Conservation (phyloP, 2,888 invertebrate genomes). For the Tolmerus cingulatus region DNA sequence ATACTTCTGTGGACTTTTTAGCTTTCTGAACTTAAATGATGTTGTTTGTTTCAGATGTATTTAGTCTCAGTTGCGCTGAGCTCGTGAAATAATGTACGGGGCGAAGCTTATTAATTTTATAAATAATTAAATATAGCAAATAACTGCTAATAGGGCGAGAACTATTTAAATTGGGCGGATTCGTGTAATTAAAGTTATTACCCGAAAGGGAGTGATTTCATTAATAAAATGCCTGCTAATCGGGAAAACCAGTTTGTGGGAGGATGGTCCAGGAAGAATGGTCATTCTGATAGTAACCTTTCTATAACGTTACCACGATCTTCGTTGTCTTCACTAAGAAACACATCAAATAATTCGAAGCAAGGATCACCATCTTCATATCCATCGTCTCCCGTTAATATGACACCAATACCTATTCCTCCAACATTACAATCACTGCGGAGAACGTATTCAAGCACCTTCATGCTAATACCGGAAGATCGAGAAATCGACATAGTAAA, state of each 20-base stretch:
- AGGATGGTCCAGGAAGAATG: conserved; percentile 47
- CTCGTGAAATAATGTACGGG: not conserved
- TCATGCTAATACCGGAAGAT: conserved; percentile 70
- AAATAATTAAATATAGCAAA: not conserved
- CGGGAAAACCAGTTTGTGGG: conserved; percentile 47
- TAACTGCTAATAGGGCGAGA: not conserved
- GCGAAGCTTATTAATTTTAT: not conserved
- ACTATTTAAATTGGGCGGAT: not conserved
- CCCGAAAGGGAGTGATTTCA: not conserved
- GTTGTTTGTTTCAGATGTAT: conserved; percentile 47
- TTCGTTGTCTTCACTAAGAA: conserved; percentile 38
- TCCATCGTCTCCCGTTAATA: conserved; percentile 62
- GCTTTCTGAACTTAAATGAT: conserved; percentile 49
- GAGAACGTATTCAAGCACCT: conserved; percentile 68
- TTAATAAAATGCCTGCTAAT: conserved; percentile 48
- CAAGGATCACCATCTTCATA: conserved; percentile 47
- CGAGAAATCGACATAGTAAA: conserved; percentile 63
- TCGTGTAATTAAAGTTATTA: conserved; percentile 28
- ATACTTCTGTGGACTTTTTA: conserved; percentile 41
- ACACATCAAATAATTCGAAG: conserved; percentile 47
- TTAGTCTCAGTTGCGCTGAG: conserved; percentile 45
- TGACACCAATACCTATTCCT: conserved; percentile 66
- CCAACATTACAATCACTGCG: conserved; percentile 69
- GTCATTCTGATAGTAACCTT: conserved; percentile 25
- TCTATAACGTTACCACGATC: conserved; percentile 25